Conservation (phyloP, 2,113 vertebrate genomes). For the Camelus bactrianus region DNA sequence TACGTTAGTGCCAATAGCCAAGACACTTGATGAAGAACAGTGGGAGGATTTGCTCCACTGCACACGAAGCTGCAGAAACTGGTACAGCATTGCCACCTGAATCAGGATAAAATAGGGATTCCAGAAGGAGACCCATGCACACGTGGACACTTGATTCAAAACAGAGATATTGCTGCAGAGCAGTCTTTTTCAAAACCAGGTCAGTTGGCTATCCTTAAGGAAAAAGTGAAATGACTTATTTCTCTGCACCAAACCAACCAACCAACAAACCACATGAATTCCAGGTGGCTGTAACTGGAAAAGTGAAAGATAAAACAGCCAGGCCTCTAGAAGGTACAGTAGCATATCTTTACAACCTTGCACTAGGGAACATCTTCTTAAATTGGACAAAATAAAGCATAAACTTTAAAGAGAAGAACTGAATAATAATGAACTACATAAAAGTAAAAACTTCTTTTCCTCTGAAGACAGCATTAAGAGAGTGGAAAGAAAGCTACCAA, state of each 20-base stretch:
- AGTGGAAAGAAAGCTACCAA: not conserved
- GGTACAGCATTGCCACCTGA: not conserved
- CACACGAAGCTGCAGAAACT: not conserved
- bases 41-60: not conserved
- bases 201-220: not conserved
- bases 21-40: not conserved
- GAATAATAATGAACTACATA: not conserved
- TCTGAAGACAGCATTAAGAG: not conserved
- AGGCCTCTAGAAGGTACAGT: not conserved
- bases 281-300: not conserved
- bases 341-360: not conserved
- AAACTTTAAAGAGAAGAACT: constrained; percentile 11
- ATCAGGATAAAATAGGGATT: not conserved
- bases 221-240: not conserved
- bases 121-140: not conserved
- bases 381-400: not conserved
- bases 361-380: not conserved
- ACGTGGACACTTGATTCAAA: not conserved
- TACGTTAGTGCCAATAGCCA: not conserved
- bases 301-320: not conserved
- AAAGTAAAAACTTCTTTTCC: not conserved
- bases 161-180: not conserved
- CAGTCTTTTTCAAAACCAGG: not conserved
- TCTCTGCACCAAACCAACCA: not conserved
- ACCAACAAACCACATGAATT: not conserved